Conservation (phyloP, 2,888 invertebrate species). For the Linnaemya vulpina region DNA sequence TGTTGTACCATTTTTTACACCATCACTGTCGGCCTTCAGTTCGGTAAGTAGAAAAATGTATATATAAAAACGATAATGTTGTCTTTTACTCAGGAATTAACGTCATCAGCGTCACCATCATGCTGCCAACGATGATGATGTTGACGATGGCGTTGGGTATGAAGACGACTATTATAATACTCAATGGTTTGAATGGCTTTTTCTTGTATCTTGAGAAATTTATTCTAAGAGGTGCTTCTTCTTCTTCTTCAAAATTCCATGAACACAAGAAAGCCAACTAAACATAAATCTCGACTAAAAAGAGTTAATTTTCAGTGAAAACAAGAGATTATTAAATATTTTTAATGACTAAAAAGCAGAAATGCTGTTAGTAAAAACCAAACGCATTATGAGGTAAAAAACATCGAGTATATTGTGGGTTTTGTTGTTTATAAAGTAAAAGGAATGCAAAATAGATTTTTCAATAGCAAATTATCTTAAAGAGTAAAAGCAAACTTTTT, state of each 20-base stretch:
- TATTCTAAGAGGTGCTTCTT: constrained; percentile 32
- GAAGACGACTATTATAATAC: constrained; percentile 27
- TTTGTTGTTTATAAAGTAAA: background rate
- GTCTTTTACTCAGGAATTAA: constrained; percentile 1
- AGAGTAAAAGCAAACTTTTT: too few species aligned
- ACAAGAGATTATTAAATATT: constrained; percentile 9
- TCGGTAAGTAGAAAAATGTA: constrained; percentile 75
- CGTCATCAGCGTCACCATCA: constrained; percentile 36
- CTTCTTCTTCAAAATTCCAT: constrained; percentile 2
- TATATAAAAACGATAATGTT: constrained; percentile 30
- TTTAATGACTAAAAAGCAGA: constrained; percentile 7
- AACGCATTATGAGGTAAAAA: background rate
- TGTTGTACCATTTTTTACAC: constrained; percentile 81
- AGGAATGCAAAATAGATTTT: too few species aligned
- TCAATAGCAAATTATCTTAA: too few species aligned
- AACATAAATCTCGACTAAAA: constrained; percentile 34
- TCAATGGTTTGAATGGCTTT: constrained; percentile 61
- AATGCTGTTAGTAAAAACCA: background rate
- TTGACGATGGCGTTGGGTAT: background rate
- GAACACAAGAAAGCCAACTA: constrained; percentile 39
- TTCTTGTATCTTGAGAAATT: constrained; percentile 38
- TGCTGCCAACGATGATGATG: constrained; percentile 7
- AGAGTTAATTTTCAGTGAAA: constrained; percentile 44
- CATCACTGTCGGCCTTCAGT: constrained; percentile 79
- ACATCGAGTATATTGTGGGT: background rate